These are phyloP conservation scores for Calliphora vomitoria DNA, from an alignment of 2,888 invertebrate genomes.

Conservation along the genomic window DNA sequence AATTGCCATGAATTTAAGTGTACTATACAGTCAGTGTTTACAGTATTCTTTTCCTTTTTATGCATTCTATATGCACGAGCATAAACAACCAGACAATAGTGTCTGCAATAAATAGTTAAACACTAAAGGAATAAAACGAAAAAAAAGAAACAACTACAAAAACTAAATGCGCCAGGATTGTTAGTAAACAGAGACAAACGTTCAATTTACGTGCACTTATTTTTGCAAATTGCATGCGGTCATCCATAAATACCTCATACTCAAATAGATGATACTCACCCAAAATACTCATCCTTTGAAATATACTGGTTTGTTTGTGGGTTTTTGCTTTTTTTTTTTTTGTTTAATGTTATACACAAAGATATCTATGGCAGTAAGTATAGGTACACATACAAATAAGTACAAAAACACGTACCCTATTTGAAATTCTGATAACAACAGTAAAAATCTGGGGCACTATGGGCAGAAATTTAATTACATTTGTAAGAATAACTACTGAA, in stretches of 20 bases:
- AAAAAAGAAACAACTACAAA: constrained; percentile 1
- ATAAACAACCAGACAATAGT: constrained; percentile 57
- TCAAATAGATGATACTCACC: constrained; percentile 54
- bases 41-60: constrained; percentile 13
- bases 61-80: background rate
- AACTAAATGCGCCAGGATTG: constrained; percentile 34
- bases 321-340: background rate
- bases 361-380: background rate
- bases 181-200: constrained; percentile 66
- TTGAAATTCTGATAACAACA: background rate
- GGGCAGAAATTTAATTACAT: background rate
- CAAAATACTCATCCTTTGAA: constrained; percentile 27
- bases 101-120: constrained; percentile 64
- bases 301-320: background rate
- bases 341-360: background rate
- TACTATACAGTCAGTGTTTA: background rate
- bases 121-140: constrained; percentile 36
- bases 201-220: constrained; percentile 72
- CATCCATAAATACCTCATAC: constrained; percentile 73
- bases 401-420: constrained; percentile 15
- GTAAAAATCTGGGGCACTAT: constrained; percentile 1
- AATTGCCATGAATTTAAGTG: constrained; percentile 52
- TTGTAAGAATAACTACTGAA: no score
- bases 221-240: constrained; percentile 74
- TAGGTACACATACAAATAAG: background rate